These are phyloP conservation scores for Nephrotoma flavescens DNA, from an alignment of 2,888 invertebrate genomes.

Conservation along the genomic window DNA sequence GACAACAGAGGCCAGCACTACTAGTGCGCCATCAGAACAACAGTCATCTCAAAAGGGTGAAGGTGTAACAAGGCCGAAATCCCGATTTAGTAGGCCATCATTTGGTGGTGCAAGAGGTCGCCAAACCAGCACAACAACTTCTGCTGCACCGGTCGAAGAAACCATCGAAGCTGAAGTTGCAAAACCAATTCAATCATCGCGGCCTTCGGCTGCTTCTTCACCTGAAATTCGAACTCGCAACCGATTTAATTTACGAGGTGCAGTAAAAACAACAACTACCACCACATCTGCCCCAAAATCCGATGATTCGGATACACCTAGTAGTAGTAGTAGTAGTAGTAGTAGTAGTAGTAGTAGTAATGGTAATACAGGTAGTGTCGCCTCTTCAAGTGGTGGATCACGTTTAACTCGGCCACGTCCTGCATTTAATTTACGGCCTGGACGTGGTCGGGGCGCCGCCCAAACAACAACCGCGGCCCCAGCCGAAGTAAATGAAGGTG, in stretches of 20 bases:
- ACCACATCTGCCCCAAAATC: conserved; percentile 7
- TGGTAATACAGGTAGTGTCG: background rate
- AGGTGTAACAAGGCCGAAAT: conserved; percentile 10
- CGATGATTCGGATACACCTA: background rate
- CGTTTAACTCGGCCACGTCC: conserved; percentile 17
- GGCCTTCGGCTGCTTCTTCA: conserved; percentile 13
- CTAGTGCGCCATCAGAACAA: conserved; percentile 24
- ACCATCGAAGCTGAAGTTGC: conserved; percentile 21
- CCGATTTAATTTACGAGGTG: conserved; percentile 29
- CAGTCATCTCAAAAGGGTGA: conserved; percentile 10
- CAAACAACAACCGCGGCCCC: conserved; percentile 22
- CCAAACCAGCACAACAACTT: conserved; percentile 21
- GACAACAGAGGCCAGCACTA: conserved; percentile 31
- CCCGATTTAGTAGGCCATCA: conserved; percentile 29
- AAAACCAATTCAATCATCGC: conserved; percentile 19
- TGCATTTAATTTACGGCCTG: conserved; percentile 22
- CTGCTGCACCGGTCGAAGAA: conserved; percentile 12
- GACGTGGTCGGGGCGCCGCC: conserved; percentile 21
- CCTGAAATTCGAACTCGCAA: conserved; percentile 18
- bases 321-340: background rate
- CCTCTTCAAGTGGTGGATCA: background rate
- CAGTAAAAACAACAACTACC: conserved; percentile 22
- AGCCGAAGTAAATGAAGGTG: conserved; percentile 7
- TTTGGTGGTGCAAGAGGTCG: conserved; percentile 25
- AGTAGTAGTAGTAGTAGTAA: background rate